Conservation (phyloP, 2,888 invertebrate genomes). For the Penaeus monodon region DNA sequence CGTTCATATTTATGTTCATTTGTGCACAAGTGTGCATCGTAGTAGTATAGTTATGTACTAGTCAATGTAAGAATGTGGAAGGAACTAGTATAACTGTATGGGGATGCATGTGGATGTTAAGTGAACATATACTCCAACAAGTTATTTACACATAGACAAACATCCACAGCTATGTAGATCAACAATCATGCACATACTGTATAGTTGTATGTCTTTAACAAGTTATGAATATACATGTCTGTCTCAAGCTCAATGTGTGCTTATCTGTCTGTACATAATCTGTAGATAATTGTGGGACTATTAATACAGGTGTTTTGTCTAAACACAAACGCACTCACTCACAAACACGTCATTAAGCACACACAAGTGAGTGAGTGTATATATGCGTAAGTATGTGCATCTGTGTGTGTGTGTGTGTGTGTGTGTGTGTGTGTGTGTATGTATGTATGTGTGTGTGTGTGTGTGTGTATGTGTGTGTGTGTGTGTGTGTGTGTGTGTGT, state of each 20-base stretch:
- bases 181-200: neutral
- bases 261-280: neutral
- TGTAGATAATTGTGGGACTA: neutral
- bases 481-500: no score
- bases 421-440: conserved; percentile 26
- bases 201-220: neutral
- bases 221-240: neutral
- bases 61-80: neutral
- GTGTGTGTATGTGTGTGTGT: neutral
- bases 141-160: neutral
- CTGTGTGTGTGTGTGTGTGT: conserved; percentile 23
- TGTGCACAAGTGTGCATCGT: no score
- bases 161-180: neutral
- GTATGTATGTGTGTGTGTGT: conserved; percentile 7
- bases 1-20: no score
- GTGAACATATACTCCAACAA: neutral
- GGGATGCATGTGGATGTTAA: neutral
- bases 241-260: neutral
- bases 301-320: neutral
- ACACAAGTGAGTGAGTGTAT: neutral
- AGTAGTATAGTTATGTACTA: no score
- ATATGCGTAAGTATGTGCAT: conserved; percentile 14
- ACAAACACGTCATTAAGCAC: no score
- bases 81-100: neutral
- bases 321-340: no score